phyloP scores from a whole-genome alignment of 2,888 invertebrate species.

The Deroplatys truncata region DNA sequence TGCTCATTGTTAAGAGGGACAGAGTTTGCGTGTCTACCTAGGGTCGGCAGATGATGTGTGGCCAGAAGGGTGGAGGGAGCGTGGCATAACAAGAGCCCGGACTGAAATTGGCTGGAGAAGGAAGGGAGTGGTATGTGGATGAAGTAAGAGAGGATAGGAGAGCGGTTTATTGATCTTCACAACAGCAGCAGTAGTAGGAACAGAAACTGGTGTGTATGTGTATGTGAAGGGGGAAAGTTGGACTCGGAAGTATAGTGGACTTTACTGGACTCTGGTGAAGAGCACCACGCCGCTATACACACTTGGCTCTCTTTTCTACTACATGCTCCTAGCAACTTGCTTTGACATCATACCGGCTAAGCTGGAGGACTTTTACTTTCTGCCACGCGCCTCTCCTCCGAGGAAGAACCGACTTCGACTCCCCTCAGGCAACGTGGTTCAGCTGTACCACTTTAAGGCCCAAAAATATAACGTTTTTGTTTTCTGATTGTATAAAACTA shows the following conservation, averaged over 20 bases:
- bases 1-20: background rate
- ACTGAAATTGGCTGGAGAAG: constrained; percentile 14
- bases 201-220: constrained; percentile 1
- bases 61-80: constrained; percentile 31
- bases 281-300: background rate
- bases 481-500: too few relatives aligned
- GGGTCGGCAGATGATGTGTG: constrained; percentile 28
- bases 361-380: background rate
- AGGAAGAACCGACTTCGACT: background rate
- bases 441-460: too few relatives aligned
- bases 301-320: background rate
- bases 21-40: background rate
- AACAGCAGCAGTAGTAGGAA: constrained; percentile 17
- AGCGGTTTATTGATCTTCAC: constrained; percentile 23
- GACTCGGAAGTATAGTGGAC: constrained; percentile 11
- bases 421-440: too few relatives aligned
- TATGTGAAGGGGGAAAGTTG: background rate
- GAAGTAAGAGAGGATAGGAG: background rate
- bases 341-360: background rate
- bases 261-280: constrained; percentile 2
- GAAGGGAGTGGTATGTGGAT: background rate
- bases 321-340: background rate
- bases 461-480: too few relatives aligned
- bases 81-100: constrained; percentile 25
- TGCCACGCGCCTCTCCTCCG: background rate